These are phyloP conservation scores for Eulemur rufifrons DNA, from an alignment of 2,113 vertebrate genomes.

Conservation along the genomic window DNA sequence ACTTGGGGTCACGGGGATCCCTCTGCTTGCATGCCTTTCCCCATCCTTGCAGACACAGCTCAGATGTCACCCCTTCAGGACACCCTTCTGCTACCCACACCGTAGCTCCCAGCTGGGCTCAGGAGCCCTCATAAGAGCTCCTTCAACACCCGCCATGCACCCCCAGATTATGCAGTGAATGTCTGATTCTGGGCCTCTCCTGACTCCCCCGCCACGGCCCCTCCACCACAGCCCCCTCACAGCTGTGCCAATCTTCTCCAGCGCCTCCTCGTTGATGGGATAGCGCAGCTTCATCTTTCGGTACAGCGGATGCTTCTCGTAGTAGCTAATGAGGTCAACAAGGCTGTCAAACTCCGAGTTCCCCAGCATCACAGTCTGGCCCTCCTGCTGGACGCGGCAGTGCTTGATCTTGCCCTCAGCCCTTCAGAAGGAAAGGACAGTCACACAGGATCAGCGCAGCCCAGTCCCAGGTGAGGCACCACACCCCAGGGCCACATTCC, in stretches of 20 bases:
- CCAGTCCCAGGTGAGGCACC: not conserved
- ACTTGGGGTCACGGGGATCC: accelerated
- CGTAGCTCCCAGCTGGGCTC: not conserved
- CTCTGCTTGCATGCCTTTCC: not conserved
- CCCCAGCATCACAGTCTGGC: constrained; percentile 94
- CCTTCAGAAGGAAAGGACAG: constrained; percentile 78
- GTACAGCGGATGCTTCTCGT: constrained; percentile 97
- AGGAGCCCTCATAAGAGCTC: no score
- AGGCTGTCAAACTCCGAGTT: constrained; percentile 98
- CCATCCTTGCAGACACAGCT: not conserved
- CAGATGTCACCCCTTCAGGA: not conserved
- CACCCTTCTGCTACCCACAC: not conserved
- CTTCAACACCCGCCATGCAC: not conserved
- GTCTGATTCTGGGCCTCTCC: not conserved
- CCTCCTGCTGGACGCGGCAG: constrained; percentile 97
- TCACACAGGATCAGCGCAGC: not conserved
- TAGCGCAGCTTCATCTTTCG: constrained; percentile 99
- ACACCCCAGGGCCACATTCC: not conserved
- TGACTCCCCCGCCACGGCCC: not conserved
- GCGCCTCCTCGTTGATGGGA: constrained; percentile 98
- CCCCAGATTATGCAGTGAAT: not conserved
- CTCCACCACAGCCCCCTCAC: constrained; percentile 81
- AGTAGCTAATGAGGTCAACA: constrained; percentile 97
- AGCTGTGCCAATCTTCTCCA: constrained; percentile 99
- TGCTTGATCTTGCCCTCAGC: constrained; percentile 99